Evolutionary conservation across 1,140 invertebrate species (phyloP).

Genomic region (Grapholita molesta): DNA sequence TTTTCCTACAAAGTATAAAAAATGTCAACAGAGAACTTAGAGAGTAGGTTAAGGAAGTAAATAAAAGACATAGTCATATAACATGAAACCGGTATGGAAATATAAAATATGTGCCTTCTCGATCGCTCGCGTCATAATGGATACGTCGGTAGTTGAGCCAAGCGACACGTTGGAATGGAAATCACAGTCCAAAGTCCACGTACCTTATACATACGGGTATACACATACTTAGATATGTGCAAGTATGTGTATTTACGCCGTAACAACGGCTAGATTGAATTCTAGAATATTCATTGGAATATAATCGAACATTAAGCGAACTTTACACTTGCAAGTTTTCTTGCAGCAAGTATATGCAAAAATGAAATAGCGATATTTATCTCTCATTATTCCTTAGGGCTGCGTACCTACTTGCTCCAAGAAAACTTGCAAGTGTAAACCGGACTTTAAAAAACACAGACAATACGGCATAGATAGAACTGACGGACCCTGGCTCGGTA

Average conservation of each 20-base stretch:
- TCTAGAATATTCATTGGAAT: conserved; percentile 6
- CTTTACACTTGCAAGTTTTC: too few relatives aligned
- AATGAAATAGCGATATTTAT: too few relatives aligned
- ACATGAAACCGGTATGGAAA: background rate
- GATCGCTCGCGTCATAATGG: background rate
- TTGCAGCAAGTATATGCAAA: too few relatives aligned
- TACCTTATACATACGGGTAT: background rate
- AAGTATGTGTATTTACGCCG: background rate
- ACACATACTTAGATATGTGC: too few relatives aligned
- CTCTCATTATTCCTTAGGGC: too few relatives aligned
- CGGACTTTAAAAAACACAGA: too few relatives aligned
- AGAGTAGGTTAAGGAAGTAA: background rate
- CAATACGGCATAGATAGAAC: too few relatives aligned
- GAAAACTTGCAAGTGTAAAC: too few relatives aligned
- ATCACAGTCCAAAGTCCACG: conserved; percentile 9
- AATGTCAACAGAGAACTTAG: background rate
- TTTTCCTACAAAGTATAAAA: too few relatives aligned
- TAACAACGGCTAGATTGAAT: background rate
- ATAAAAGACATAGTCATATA: background rate
- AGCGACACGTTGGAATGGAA: conserved; percentile 1
- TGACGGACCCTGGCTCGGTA: too few relatives aligned
- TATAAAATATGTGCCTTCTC: background rate
- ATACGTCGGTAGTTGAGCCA: background rate
- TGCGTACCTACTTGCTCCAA: too few relatives aligned
- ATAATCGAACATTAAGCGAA: too few relatives aligned